phyloP scores from a whole-genome alignment of 2,797 vertebrate species.

The Eptatretus atami region DNA sequence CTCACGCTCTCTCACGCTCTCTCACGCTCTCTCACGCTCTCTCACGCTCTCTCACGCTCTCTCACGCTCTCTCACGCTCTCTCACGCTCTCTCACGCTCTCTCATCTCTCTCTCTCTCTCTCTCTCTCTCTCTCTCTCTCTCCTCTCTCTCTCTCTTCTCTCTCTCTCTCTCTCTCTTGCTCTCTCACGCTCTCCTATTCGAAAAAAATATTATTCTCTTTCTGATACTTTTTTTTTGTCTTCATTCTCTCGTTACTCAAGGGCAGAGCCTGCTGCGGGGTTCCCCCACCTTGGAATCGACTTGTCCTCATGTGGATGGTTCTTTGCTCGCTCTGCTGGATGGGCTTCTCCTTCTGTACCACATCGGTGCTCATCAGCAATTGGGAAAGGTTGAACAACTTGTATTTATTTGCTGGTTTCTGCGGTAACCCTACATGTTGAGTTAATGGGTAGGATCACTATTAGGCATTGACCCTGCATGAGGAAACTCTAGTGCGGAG shows the following conservation, averaged over 20 bases:
- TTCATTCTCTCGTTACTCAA: neutral
- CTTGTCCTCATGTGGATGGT: slow-evolving; percentile 54
- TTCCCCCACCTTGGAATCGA: slow-evolving; percentile 44
- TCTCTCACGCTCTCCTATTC: neutral
- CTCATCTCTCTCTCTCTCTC: too few species aligned
- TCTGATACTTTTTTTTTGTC: neutral
- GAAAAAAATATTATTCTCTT: neutral
- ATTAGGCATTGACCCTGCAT: slow-evolving; percentile 10
- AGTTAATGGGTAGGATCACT: too few species aligned
- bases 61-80: too few species aligned
- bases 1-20: too few species aligned
- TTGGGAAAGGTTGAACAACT: slow-evolving; percentile 42
- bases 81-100: too few species aligned
- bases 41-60: too few species aligned
- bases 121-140: too few species aligned
- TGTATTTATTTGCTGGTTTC: too few species aligned
- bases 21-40: too few species aligned
- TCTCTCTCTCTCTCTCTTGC: too few species aligned
- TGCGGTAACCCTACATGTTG: too few species aligned
- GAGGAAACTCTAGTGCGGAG: neutral
- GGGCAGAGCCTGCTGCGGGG: slow-evolving; percentile 41
- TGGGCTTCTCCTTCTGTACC: slow-evolving; percentile 89
- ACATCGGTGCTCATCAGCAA: slow-evolving; percentile 84
- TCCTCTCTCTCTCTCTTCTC: too few species aligned
- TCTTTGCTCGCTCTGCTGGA: slow-evolving; percentile 70